Base-by-base conservation (phyloP, 53 echinoderm and acorn worm genomes). In the Actinopyga echinites region DNA sequence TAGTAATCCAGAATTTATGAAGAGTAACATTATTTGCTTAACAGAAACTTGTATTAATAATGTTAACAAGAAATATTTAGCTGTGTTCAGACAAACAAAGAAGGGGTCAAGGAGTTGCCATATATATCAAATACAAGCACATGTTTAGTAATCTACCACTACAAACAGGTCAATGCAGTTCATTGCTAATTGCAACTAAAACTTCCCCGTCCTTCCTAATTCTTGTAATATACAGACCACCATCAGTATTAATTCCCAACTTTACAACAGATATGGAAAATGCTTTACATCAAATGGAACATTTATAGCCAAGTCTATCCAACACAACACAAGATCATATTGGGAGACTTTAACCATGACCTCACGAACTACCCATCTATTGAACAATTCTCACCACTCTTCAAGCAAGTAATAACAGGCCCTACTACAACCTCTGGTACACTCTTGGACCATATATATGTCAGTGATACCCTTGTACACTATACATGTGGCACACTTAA, bases 71-170 rank as follows among this genome's bases (percentile, higher is more conserved):
- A 13, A 54, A 11, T 2, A 54, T 17, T 25, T 54, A 3, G 11
- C 24, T 26, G 15, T 75, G 26, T 30, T 75, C 75, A 52, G 11
- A 54, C 2, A 30, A 52, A 5, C 75, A 75, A 45, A 15, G 9
- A 52, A 75, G 75, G 32, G 55, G 75, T 30, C 53, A 75, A 45
- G 75, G 75, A 52, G 75, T 75, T 30, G 75, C 75, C 5, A 55
- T 75, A 75, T 75, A 75, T 45, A 55, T 53, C 30, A 52, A 75
- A 54, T 30, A 75, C 28, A 44, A 21, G 45, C 53, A 7, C 75
- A 54, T 75, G 43, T 45, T 54, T 54, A 55, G 30, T 33, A 11
- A 58, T 26, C 57, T 54, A 30, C 54, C 30, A 28, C 36, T 82
- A 65, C 66, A 65, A 28, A 65, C 32, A 31, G 28, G 66, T 0